Conservation (phyloP, 2,113 vertebrate species). For the Hemichromis elongatus region DNA sequence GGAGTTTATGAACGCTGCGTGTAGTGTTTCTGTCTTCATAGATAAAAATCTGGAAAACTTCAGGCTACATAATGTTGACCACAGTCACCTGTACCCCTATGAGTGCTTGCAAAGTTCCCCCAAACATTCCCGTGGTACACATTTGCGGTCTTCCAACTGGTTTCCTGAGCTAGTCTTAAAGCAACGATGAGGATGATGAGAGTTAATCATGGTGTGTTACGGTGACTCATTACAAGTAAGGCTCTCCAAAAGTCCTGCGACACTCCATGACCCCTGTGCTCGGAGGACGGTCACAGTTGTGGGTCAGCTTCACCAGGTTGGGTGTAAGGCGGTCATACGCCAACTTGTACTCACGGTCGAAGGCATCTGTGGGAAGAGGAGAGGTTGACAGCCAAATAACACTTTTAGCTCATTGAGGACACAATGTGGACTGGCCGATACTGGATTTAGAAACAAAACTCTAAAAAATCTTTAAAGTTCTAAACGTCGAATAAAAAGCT, state of each 20-base stretch:
- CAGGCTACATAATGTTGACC: not conserved
- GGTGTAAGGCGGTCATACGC: conserved; percentile 91
- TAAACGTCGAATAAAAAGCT: not conserved
- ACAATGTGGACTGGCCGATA: not conserved
- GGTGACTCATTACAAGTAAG: conserved; percentile 79
- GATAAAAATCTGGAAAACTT: not conserved
- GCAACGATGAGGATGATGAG: not conserved
- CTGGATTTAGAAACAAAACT: not conserved
- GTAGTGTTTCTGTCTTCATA: not conserved
- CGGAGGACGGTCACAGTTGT: conserved; percentile 92
- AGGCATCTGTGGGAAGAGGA: conserved; percentile 79
- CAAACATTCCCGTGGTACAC: not conserved
- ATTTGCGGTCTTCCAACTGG: conserved; percentile 10
- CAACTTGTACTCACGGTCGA: conserved; percentile 95
- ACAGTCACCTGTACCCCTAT: not conserved
- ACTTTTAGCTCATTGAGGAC: not conserved
- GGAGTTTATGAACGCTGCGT: not conserved
- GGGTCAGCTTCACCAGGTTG: conserved; percentile 89
- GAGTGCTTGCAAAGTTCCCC: not conserved
- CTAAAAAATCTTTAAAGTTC: not conserved
- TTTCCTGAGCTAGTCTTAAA: conserved; percentile 58
- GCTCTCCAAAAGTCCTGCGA: conserved; percentile 91
- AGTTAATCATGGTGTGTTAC: not conserved
- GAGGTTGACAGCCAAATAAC: not conserved
- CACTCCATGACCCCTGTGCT: conserved; percentile 94